Conservation (phyloP, 2,888 invertebrate genomes). For the Cheiracanthium punctorium region DNA sequence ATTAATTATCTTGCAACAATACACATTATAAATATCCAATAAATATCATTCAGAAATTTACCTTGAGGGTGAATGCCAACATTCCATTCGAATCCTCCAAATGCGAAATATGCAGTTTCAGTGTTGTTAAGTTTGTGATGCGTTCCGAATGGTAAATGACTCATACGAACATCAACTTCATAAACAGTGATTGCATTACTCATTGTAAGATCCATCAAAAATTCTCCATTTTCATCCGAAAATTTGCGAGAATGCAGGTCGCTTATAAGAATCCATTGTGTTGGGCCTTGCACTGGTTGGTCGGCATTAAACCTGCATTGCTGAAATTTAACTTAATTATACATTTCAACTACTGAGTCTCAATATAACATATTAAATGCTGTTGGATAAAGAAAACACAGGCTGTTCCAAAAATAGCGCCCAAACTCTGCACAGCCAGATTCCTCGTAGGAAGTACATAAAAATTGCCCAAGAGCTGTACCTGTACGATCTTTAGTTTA, state of each 20-base stretch:
- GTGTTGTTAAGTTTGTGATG: conserved; percentile 74
- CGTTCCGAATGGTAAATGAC: conserved; percentile 67
- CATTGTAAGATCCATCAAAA: conserved; percentile 86
- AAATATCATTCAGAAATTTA: conserved; percentile 1
- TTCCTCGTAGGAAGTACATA: too few relatives aligned
- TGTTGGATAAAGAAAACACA: background rate
- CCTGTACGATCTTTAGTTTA: too few relatives aligned
- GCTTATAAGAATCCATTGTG: conserved; percentile 83
- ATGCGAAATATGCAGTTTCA: conserved; percentile 84
- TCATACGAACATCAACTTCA: conserved; percentile 82
- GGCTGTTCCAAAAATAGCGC: too few relatives aligned
- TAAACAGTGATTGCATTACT: conserved; percentile 85
- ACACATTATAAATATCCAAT: too few relatives aligned
- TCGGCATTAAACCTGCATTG: conserved; percentile 80
- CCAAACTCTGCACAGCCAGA: background rate
- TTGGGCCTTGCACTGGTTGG: conserved; percentile 84
- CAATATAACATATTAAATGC: background rate
- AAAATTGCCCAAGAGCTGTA: too few relatives aligned
- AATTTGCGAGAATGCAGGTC: conserved; percentile 84
- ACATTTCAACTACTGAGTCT: background rate
- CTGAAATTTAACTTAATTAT: too few relatives aligned
- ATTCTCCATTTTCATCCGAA: conserved; percentile 87
- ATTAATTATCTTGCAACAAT: too few relatives aligned
- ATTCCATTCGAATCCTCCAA: conserved; percentile 89
- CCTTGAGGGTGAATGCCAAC: conserved; percentile 76